Base-by-base conservation (phyloP, 2,113 vertebrate species). In the Tauraco erythrolophus region DNA sequence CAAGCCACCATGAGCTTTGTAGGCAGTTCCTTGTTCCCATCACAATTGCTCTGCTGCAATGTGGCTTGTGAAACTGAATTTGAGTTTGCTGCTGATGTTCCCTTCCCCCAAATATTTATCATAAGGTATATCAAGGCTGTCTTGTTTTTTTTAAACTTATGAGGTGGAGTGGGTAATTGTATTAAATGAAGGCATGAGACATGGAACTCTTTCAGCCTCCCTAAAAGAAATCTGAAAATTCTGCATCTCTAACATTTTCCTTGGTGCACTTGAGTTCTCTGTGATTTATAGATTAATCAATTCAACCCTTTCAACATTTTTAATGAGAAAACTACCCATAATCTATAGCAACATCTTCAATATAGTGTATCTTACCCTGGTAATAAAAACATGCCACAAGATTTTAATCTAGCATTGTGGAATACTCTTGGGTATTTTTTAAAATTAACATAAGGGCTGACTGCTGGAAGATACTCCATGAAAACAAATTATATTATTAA, bases 401-500 rank as follows among this genome's bases (percentile, higher is more conserved):
- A 87, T 86, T 94, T 96, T 95, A 86, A 90, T 82, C 62, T 74
- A 57, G 2, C 51, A 14, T 57, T 69, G 33, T 61, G 62, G 37
- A 85, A 90, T 91, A 84, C 68, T 51, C 76, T 48, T 21, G 75
- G 46, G 64, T 68, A 43, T 80, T 82, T 77, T 96, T 84, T 77
- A 0, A 85, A 93, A 94, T 77, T 71, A 95, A 77, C 25, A 14
- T 70, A 54, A 94, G 71, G 51, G 8, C 39, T 88, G 61, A 82
- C 80, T 89, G 60, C 75, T 92, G 68, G 61, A 92, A 96, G 54
- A 90, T 79, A 62, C 24, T 83, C 45, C 41, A 69, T 77, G 89
- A 87, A 89, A 95, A 77, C 60, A 94, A 91, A 86, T 74, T 88
- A 41, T 92, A 50, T 77, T 94, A 88, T 94, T 97, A 95, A 95